Evolutionary conservation across 2,797 vertebrate species (phyloP).

Genomic region (Meda fulgida): DNA sequence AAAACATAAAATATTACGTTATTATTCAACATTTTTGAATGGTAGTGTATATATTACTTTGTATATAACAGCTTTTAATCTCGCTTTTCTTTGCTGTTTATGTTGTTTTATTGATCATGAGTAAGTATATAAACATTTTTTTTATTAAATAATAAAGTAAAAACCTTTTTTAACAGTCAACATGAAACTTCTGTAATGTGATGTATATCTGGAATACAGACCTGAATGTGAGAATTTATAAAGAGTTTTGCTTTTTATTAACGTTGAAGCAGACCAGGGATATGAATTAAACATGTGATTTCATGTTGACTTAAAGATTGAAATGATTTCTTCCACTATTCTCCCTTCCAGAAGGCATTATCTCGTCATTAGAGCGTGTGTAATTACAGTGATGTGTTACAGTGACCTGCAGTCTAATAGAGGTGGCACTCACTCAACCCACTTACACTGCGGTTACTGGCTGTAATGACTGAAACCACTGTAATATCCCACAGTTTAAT

Average conservation of each 20-base stretch:
- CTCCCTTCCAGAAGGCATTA: neutral
- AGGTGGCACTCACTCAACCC: neutral
- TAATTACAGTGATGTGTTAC: conserved; percentile 20
- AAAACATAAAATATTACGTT: neutral
- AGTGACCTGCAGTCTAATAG: conserved; percentile 7
- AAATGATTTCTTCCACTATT: neutral
- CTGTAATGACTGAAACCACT: conserved; percentile 3
- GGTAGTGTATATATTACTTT: neutral
- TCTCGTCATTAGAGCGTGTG: neutral
- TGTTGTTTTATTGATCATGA: neutral
- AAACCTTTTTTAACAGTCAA: neutral
- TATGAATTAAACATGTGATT: neutral
- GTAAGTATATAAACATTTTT: neutral
- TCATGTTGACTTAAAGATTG: neutral
- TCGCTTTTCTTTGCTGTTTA: neutral
- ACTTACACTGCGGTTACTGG: neutral
- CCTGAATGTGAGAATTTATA: neutral
- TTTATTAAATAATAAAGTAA: neutral
- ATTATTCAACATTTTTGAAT: neutral
- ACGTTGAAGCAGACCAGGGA: neutral
- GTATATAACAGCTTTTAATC: neutral
- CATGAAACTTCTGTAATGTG: neutral
- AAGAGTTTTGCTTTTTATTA: neutral
- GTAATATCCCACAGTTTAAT: conserved; percentile 13
- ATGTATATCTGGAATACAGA: neutral